Conservation (phyloP, 2,797 vertebrate genomes). For the Acrocephalus scirpaceus region DNA sequence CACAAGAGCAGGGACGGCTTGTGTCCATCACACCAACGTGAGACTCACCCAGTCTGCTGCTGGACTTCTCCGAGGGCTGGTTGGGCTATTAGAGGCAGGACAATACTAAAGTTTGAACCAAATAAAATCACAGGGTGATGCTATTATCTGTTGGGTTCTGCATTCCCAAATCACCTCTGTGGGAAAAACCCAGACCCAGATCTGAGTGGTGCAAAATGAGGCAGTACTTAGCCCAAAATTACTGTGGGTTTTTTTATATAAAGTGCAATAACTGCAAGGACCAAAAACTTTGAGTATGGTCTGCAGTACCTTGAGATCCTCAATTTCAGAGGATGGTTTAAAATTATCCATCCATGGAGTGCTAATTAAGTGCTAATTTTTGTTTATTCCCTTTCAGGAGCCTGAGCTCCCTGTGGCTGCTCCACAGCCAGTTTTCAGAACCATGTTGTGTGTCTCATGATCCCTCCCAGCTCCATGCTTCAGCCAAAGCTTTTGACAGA, state of each 20-base stretch:
- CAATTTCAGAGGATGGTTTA: not conserved
- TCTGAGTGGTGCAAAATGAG: not conserved
- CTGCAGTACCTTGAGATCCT: not conserved
- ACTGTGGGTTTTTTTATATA: not conserved
- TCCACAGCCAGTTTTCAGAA: not conserved
- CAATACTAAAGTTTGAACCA: conserved; percentile 2
- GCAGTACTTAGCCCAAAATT: not conserved
- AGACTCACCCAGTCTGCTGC: not conserved
- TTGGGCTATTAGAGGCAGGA: conserved; percentile 9
- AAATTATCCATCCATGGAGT: not conserved
- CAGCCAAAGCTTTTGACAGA: not conserved
- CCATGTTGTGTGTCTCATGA: not conserved
- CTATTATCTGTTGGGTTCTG: not conserved
- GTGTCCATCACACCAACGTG: not conserved
- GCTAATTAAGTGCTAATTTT: not conserved
- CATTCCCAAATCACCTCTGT: not conserved
- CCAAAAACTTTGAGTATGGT: not conserved
- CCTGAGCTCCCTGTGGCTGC: not conserved
- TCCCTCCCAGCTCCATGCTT: not conserved
- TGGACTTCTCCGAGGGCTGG: not conserved
- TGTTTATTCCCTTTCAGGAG: not conserved
- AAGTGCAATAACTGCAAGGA: not conserved
- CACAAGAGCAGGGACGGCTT: not conserved
- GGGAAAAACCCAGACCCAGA: not conserved
- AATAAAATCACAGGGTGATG: not conserved